These are phyloP conservation scores for Lacanobia wlatinum DNA, from an alignment of 2,888 invertebrate species.

Conservation along the genomic window DNA sequence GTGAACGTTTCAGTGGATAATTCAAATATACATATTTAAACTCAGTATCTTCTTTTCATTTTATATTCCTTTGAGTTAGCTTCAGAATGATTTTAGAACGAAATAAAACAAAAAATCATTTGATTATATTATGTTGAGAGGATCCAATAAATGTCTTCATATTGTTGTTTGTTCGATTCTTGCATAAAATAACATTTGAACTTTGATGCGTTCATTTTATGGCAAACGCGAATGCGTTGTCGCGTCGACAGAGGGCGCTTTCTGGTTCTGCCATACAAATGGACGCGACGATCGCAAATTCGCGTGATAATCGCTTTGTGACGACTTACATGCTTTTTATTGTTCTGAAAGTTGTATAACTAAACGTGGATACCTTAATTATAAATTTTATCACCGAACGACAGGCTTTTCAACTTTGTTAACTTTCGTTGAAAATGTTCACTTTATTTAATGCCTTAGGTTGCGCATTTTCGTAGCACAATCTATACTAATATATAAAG, in stretches of 20 bases:
- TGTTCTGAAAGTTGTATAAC: background rate
- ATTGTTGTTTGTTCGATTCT: background rate
- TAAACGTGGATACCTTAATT: background rate
- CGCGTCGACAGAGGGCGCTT: too few relatives aligned
- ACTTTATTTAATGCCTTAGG: background rate
- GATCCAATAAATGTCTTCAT: background rate
- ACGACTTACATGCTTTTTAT: background rate
- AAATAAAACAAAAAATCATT: conserved; percentile 2
- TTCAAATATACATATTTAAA: conserved; percentile 31
- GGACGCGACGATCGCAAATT: too few relatives aligned
- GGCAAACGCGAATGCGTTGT: too few relatives aligned
- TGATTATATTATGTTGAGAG: background rate
- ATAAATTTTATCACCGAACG: conserved; percentile 3
- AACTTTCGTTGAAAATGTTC: too few relatives aligned
- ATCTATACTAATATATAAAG: too few relatives aligned
- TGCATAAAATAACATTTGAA: background rate
- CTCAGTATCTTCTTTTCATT: conserved; percentile 22
- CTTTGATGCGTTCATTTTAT: too few relatives aligned
- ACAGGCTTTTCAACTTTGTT: background rate
- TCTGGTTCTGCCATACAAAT: too few relatives aligned
- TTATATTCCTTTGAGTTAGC: conserved; percentile 21
- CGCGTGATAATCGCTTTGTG: too few relatives aligned
- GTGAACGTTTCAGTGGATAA: conserved; percentile 14
- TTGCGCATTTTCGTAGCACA: background rate
- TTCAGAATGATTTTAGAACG: conserved; percentile 3